phyloP scores from a whole-genome alignment of 1,140 invertebrate genomes.

The Hyposmocoma kahamanoa region DNA sequence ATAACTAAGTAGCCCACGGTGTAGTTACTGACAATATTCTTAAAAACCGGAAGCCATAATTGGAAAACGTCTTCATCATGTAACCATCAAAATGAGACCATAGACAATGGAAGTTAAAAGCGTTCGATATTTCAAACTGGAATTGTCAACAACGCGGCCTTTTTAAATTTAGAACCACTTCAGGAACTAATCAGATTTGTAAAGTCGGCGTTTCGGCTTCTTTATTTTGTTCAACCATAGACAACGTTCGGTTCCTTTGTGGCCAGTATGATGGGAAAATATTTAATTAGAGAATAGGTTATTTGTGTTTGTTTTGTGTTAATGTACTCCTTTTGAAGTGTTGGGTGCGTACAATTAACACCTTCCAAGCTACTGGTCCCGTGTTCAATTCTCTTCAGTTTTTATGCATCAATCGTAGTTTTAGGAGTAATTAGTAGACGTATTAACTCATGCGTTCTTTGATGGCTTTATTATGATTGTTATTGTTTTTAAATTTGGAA shows the following conservation, averaged over 20 bases:
- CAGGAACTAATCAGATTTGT: slow-evolving; percentile 64
- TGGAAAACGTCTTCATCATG: slow-evolving; percentile 43
- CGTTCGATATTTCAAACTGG: slow-evolving; percentile 37
- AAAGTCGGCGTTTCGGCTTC: slow-evolving; percentile 49
- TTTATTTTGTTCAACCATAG: slow-evolving; percentile 36
- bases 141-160: slow-evolving; percentile 50
- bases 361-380: slow-evolving; percentile 37
- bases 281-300: slow-evolving; percentile 72
- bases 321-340: slow-evolving; percentile 64
- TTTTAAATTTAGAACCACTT: slow-evolving; percentile 69
- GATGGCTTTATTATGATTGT: too few species aligned
- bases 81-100: too few species aligned
- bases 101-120: slow-evolving; percentile 61
- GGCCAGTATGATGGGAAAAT: slow-evolving; percentile 55
- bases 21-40: too few species aligned
- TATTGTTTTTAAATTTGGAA: too few species aligned
- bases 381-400: slow-evolving; percentile 20
- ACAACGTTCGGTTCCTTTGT: slow-evolving; percentile 49
- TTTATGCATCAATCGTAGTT: slow-evolving; percentile 54
- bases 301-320: slow-evolving; percentile 69
- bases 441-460: too few species aligned
- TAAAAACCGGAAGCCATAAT: too few species aligned
- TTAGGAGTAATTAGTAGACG: too few species aligned
- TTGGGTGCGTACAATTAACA: slow-evolving; percentile 56
- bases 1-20: too few species aligned